Conservation (phyloP, 2,113 vertebrate species). For the Bambusicola thoracicus region DNA sequence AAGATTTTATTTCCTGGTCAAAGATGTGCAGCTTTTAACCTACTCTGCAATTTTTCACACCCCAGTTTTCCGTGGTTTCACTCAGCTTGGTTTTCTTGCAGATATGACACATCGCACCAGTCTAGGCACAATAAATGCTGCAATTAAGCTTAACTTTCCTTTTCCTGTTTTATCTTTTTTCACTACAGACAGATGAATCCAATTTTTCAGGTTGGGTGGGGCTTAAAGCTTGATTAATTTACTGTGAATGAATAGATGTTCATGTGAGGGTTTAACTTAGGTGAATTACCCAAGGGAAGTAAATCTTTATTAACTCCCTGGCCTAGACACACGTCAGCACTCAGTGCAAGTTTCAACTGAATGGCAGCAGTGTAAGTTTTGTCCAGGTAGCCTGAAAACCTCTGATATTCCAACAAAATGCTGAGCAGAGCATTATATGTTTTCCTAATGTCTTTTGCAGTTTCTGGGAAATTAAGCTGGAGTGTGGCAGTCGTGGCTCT, state of each 20-base stretch:
- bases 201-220: neutral
- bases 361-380: neutral
- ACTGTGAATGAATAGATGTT: neutral
- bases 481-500: neutral
- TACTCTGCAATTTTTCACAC: neutral
- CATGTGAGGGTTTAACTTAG: neutral
- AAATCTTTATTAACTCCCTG: neutral
- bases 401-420: neutral
- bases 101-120: neutral
- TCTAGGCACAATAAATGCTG: neutral
- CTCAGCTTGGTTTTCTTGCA: neutral
- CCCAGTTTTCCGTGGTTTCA: neutral
- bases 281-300: neutral
- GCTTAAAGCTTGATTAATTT: neutral
- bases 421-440: neutral
- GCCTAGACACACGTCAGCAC: neutral
- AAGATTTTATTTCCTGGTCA: neutral
- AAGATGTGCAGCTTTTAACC: neutral
- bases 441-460: neutral
- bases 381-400: neutral
- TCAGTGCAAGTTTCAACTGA: neutral
- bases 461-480: neutral
- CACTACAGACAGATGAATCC: neutral
- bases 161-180: neutral
- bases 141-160: neutral